Conservation (phyloP, 2,888 invertebrate species). For the Phorcus lineatus region DNA sequence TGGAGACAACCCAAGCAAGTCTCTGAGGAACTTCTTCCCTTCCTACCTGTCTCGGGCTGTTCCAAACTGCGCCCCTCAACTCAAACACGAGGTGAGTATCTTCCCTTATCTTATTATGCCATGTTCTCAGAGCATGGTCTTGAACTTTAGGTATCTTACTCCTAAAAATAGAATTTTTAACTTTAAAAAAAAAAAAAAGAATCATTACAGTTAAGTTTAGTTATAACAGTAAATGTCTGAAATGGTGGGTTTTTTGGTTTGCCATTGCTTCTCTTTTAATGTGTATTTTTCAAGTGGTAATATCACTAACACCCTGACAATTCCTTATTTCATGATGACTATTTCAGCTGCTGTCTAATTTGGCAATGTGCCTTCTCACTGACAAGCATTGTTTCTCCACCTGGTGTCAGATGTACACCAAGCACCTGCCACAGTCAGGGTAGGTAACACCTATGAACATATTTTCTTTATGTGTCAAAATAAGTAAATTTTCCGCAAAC, state of each 20-base stretch:
- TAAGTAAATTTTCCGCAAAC: no score
- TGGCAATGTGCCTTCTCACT: constrained; percentile 80
- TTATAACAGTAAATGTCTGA: no score
- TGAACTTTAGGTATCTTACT: no score
- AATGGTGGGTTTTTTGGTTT: no score
- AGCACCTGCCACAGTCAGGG: constrained; percentile 82
- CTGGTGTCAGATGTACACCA: constrained; percentile 84
- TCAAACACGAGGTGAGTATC: constrained; percentile 78
- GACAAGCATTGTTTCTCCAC: constrained; percentile 82
- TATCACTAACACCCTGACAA: no score
- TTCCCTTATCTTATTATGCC: background rate
- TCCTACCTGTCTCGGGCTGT: constrained; percentile 81
- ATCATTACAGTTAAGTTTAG: no score
- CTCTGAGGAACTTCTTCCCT: constrained; percentile 79
- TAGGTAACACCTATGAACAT: constrained; percentile 39
- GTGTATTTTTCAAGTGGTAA: no score
- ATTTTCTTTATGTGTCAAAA: no score
- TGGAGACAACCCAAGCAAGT: constrained; percentile 63
- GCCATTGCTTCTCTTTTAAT: no score
- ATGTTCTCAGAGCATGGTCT: no score
- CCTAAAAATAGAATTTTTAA: no score
- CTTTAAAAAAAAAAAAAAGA: no score
- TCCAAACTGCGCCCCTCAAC: constrained; percentile 78
- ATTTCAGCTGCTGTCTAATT: constrained; percentile 77
- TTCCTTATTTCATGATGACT: background rate